Evolutionary conservation across 2,113 vertebrate genomes (phyloP).

Genomic region (Solenodon paradoxus): DNA sequence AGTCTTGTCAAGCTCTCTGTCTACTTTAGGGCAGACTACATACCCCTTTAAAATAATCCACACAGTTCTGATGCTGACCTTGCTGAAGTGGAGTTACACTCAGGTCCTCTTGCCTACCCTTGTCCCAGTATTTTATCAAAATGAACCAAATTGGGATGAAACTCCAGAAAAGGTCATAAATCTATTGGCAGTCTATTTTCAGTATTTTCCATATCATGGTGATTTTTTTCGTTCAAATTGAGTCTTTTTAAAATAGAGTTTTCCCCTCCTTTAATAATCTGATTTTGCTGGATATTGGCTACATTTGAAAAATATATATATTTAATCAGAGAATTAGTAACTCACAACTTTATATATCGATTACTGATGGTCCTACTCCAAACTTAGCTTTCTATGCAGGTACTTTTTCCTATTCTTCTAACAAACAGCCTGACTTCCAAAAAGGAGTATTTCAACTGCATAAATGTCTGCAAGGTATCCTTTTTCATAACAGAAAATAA

Average conservation of each 20-base stretch:
- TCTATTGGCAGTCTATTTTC: conserved; percentile 77
- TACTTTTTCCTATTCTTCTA: neutral
- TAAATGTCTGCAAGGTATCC: neutral
- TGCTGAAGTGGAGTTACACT: conserved; percentile 69
- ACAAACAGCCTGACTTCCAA: conserved; percentile 18
- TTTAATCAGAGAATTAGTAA: neutral
- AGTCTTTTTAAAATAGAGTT: conserved; percentile 76
- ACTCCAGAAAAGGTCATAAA: conserved; percentile 73
- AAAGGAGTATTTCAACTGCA: conserved; percentile 4
- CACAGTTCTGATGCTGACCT: neutral
- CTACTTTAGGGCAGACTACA: neutral
- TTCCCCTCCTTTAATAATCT: conserved; percentile 77
- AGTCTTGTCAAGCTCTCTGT: neutral
- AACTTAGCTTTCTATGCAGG: neutral
- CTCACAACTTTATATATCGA: neutral
- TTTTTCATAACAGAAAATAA: conserved; percentile 19
- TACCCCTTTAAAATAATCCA: conserved; percentile 56
- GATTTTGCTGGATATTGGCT: conserved; percentile 79
- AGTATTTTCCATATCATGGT: conserved; percentile 66
- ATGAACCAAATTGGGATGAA: conserved; percentile 76
- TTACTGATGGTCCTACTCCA: neutral
- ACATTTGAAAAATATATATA: conserved; percentile 62
- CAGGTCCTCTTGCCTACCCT: conserved; percentile 66
- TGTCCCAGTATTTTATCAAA: conserved; percentile 76
- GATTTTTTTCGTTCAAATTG: conserved; percentile 79